Evolutionary conservation across 2,888 invertebrate species (phyloP).

Genomic region (Diaperis boleti): DNA sequence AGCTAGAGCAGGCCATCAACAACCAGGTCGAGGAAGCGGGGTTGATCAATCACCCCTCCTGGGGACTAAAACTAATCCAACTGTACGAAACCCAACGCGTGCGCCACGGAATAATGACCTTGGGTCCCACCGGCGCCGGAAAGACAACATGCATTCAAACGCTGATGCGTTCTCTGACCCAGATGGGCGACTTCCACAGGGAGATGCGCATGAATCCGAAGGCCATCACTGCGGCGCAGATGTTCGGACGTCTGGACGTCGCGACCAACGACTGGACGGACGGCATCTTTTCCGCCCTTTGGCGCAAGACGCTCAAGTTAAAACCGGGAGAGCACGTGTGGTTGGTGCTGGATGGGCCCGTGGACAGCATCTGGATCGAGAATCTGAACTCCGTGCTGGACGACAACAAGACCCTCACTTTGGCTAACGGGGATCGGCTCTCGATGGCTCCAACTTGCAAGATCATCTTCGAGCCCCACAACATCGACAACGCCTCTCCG

Average conservation of each 20-base stretch:
- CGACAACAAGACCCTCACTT: conserved; percentile 94
- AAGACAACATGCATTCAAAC: conserved; percentile 93
- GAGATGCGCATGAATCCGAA: conserved; percentile 99
- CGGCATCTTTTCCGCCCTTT: conserved; percentile 96
- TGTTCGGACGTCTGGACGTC: conserved; percentile 96
- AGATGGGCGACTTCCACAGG: conserved; percentile 86
- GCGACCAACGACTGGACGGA: conserved; percentile 99
- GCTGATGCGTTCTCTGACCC: conserved; percentile 90
- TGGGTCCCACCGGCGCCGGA: conserved; percentile 95
- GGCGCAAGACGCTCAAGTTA: conserved; percentile 92
- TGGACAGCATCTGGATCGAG: conserved; percentile 98
- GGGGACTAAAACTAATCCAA: conserved; percentile 95
- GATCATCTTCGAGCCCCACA: conserved; percentile 97
- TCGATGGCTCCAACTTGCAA: conserved; percentile 95
- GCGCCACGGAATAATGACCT: conserved; percentile 95
- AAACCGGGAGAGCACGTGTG: conserved; percentile 90
- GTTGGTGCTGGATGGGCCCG: conserved; percentile 96
- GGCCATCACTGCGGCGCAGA: conserved; percentile 96
- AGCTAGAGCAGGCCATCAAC: conserved; percentile 89
- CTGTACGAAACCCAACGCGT: conserved; percentile 96
- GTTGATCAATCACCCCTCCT: conserved; percentile 92
- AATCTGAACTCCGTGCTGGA: conserved; percentile 97
- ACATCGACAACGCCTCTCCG: conserved; percentile 97
- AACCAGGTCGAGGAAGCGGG: conserved; percentile 85
- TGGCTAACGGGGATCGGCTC: conserved; percentile 95